Evolutionary conservation across 92 coral and sea anemone species (phyloP).

Genomic region (Actinernus sp.): DNA sequence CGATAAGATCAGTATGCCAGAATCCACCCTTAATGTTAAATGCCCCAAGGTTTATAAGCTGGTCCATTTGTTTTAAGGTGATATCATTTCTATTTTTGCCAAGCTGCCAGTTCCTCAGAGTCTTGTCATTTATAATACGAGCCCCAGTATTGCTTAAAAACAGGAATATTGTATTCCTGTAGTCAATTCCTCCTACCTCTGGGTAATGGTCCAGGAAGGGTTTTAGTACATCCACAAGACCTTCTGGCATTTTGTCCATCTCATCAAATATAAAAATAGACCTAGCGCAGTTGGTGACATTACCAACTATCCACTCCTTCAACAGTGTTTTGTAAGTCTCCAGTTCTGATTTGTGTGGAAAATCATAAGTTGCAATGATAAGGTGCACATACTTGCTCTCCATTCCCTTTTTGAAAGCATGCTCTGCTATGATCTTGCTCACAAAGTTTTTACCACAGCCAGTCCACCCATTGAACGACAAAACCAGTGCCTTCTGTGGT

Average conservation of each 20-base stretch:
- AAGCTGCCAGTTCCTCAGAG: conserved; percentile 67
- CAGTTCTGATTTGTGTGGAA: conserved; percentile 72
- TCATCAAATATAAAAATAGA: conserved; percentile 93
- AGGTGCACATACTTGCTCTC: conserved; percentile 74
- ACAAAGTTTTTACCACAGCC: conserved; percentile 94
- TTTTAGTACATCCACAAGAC: conserved; percentile 83
- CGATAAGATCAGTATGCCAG: conserved; percentile 90
- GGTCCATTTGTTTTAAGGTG: conserved; percentile 82
- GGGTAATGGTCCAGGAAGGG: conserved; percentile 87
- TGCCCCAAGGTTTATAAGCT: conserved; percentile 74
- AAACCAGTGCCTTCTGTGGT: conserved; percentile 81
- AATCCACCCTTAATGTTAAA: conserved; percentile 84
- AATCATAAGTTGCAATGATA: conserved; percentile 86
- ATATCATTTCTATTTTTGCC: conserved; percentile 76
- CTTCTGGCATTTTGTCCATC: conserved; percentile 94
- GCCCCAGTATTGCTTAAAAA: conserved; percentile 95
- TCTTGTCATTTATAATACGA: conserved; percentile 68
- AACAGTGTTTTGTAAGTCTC: conserved; percentile 56
- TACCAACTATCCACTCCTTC: conserved; percentile 47
- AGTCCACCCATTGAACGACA: conserved; percentile 98
- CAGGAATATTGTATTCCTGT: conserved; percentile 77
- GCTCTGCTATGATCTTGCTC: conserved; percentile 81
- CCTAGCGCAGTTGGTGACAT: conserved; percentile 68
- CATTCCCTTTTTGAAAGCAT: conserved; percentile 75
- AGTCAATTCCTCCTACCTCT: conserved; percentile 75